These are phyloP conservation scores for Phrynosoma blainvillii DNA, from an alignment of 2,113 vertebrate species.

Conservation along the genomic window DNA sequence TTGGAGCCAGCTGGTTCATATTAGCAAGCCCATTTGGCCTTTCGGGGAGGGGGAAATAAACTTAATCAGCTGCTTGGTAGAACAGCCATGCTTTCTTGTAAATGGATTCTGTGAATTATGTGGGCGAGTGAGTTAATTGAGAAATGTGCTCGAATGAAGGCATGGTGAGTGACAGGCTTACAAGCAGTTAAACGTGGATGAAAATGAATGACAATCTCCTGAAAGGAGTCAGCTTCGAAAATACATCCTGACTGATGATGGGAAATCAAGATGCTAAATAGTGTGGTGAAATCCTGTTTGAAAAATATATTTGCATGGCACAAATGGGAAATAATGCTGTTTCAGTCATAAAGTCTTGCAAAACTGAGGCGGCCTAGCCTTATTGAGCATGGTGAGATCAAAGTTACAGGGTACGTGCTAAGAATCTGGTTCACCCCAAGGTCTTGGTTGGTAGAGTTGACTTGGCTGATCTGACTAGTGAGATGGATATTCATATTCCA, in stretches of 20 bases:
- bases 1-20: neutral
- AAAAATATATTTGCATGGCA: too few relatives aligned
- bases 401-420: too few relatives aligned
- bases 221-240: neutral
- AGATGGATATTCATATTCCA: too few relatives aligned
- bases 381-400: too few relatives aligned
- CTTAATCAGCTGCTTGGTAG: neutral
- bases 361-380: too few relatives aligned
- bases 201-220: neutral
- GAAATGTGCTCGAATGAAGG: neutral
- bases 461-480: too few relatives aligned
- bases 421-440: too few relatives aligned
- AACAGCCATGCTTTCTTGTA: neutral
- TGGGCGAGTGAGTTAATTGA: neutral
- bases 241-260: neutral
- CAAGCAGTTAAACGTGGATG: neutral
- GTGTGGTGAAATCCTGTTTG: neutral
- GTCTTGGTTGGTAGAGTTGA: too few relatives aligned
- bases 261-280: neutral
- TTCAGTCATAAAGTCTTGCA: too few relatives aligned
- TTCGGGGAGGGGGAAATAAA: neutral
- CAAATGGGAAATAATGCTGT: too few relatives aligned
- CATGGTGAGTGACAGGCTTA: neutral
- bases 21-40: neutral
- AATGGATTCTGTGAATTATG: slow-evolving; percentile 21